Evolutionary conservation across 2,797 vertebrate species (phyloP).

Genomic region (Coreius guichenoti): DNA sequence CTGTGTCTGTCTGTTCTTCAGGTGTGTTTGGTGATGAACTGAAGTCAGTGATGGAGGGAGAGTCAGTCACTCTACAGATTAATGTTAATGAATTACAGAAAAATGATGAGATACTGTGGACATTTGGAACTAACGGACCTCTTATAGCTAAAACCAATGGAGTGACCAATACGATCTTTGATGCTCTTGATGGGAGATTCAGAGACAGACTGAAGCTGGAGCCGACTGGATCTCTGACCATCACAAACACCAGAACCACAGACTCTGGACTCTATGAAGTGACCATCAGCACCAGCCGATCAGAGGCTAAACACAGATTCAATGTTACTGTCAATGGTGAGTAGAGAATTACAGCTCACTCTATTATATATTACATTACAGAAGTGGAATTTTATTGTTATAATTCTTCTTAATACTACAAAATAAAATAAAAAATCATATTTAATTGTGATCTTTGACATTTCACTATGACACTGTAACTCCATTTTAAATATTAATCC

Average conservation of each 20-base stretch:
- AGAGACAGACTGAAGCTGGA: conserved; percentile 4
- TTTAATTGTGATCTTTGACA: no score
- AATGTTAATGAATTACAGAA: background rate
- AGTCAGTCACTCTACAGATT: background rate
- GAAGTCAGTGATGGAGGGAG: background rate
- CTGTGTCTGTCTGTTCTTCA: background rate
- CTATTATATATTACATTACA: no score
- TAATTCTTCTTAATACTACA: no score
- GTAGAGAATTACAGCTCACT: background rate
- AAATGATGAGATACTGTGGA: background rate
- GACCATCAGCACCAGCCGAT: no score
- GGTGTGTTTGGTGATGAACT: background rate
- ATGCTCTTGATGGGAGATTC: background rate
- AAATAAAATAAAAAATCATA: no score
- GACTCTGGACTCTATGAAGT: background rate
- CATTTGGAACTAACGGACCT: background rate
- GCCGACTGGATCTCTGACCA: background rate
- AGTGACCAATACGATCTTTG: background rate
- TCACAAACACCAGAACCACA: no score
- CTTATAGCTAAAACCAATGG: background rate
- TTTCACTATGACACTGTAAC: no score
- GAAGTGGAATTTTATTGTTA: no score
- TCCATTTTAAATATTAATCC: no score
- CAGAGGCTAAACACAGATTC: no score
- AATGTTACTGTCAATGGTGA: background rate